Base-by-base conservation (phyloP, 1,140 invertebrate species). In the Arion vulgaris region DNA sequence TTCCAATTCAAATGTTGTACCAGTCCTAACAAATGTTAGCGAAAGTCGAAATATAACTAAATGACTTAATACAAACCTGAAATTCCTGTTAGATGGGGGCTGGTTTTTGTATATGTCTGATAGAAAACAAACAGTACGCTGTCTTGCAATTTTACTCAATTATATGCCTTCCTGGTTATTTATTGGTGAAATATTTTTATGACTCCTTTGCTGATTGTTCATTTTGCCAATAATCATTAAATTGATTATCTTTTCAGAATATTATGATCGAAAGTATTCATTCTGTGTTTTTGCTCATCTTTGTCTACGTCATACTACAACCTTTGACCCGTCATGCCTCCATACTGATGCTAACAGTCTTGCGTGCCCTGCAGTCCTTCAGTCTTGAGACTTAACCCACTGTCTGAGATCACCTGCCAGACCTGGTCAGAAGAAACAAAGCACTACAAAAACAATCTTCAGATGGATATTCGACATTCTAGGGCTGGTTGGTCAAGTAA, bases 271-370 rank as follows among this genome's bases (percentile, higher is more conserved):
- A 99, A 93, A 96, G 96, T 0, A 93, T 96, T 17, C 97, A 98
- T 89, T 95, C 96, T 0, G 92, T 97, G 62, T 97, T 97, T 0
- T 91, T 98, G 45, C 95, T 95, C 0, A 88, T 98, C 45, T 93
- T 99, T 84, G 95, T 98, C 84, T 97, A 97, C 89, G 94, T 95
- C 36, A 95, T 98, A 51, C 93, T 99, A 7, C 98, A 1, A 95
- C 97, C 88, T 90, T 98, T 53, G 96, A 98, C 91, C 97, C 13
- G 95, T 98, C 39, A 96, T 97, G 92, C 96, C 7, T 96, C 96
- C 19, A 97, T 98, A 96, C 92, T 99, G 62, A 98, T 97, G 15
- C 98, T 98, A 91, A 89, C 83, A 68, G 85, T 89, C 26, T 85
- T 79, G 53, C 84, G 39, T 78, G 88, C 39, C 90, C 86, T 23